These are phyloP conservation scores for Stigmatopora argus DNA, from an alignment of 2,113 vertebrate genomes.

Conservation along the genomic window DNA sequence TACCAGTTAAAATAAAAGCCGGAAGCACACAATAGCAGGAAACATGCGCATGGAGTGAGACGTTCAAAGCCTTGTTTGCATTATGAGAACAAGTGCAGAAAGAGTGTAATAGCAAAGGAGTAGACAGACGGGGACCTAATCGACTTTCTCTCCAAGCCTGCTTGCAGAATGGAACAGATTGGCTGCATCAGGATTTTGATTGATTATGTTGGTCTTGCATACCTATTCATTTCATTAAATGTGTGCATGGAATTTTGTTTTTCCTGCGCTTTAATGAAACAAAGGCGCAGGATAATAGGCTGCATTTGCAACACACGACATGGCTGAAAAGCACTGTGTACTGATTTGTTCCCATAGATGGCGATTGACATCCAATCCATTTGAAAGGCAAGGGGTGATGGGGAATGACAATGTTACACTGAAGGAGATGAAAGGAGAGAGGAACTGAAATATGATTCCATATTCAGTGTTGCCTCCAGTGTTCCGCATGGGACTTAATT, in stretches of 20 bases:
- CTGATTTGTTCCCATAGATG: too few relatives aligned
- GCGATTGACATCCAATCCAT: too few relatives aligned
- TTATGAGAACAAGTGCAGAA: conserved; percentile 58
- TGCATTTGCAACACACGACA: conserved; percentile 18
- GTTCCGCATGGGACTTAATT: neutral
- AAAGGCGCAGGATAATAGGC: conserved; percentile 53
- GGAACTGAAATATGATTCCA: neutral
- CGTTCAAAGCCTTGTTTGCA: conserved; percentile 43
- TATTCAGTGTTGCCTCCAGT: neutral
- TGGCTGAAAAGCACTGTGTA: conserved; percentile 4
- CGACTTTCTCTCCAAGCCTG: conserved; percentile 64
- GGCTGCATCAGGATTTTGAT: conserved; percentile 71
- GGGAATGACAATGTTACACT: neutral
- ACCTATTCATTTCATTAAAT: conserved; percentile 73
- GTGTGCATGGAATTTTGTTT: conserved; percentile 66
- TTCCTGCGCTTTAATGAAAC: conserved; percentile 70
- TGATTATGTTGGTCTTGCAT: conserved; percentile 73
- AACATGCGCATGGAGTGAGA: conserved; percentile 28
- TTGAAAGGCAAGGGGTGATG: neutral
- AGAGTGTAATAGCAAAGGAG: conserved; percentile 50
- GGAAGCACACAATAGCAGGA: conserved; percentile 9
- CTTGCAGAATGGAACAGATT: conserved; percentile 71
- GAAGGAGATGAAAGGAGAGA: neutral
- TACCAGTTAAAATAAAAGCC: conserved; percentile 35
- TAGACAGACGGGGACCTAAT: conserved; percentile 42